Percentiles rank a stretch among this genome's conserved stretches.
Evolutionary conservation across 2,888 invertebrate genomes (phyloP).

Genomic region (Pristionchus mayeri): DNA sequence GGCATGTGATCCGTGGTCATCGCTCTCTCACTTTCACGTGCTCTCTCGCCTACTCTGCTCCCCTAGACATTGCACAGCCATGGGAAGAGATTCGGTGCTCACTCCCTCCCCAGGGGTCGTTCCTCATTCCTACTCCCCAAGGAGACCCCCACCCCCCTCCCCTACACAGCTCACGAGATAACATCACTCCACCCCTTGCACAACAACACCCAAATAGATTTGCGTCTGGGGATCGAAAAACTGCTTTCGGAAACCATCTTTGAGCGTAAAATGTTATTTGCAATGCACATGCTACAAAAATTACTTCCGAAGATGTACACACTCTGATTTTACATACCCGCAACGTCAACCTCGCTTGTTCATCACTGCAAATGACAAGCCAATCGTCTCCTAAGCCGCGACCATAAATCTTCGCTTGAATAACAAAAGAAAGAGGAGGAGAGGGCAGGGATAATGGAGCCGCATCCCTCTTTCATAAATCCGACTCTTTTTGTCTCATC

Average conservation of each 20-base stretch:
- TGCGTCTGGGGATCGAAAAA: background rate
- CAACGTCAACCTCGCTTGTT: background rate
- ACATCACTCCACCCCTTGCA: background rate
- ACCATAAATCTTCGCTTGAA: background rate
- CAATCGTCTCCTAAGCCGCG: background rate
- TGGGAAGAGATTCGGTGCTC: background rate
- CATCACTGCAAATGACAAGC: background rate
- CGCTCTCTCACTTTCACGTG: background rate
- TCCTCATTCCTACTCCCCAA: background rate
- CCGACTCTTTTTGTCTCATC: background rate
- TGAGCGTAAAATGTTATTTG: background rate
- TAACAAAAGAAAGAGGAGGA: background rate
- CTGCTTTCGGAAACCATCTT: background rate
- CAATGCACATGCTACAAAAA: no score
- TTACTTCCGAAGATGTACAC: background rate
- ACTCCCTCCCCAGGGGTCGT: background rate
- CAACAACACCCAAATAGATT: constrained; percentile 2
- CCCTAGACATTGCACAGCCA: background rate
- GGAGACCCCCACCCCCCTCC: background rate
- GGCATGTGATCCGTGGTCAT: background rate
- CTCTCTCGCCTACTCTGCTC: background rate
- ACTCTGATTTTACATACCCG: background rate
- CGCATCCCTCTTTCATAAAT: background rate
- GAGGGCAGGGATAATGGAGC: background rate
- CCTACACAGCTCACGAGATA: background rate